Percentiles rank a stretch among this genome's conserved stretches.
phyloP scores from a whole-genome alignment of 2,888 invertebrate genomes.

The Venusia cambrica region DNA sequence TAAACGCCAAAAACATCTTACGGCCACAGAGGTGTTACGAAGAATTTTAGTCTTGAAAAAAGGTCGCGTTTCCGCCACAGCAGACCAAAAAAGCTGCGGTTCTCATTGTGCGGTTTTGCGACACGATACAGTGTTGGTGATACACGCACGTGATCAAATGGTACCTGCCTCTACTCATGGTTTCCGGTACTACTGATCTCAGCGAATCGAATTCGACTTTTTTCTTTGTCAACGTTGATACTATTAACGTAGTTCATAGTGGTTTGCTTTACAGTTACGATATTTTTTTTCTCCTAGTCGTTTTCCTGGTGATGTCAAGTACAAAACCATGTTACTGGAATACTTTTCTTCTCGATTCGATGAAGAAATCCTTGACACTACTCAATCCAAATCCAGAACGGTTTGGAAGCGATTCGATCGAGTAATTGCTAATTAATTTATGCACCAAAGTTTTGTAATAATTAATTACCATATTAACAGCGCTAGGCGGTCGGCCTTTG shows the following conservation, averaged over 20 bases:
- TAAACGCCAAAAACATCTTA: no score
- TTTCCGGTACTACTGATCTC: no score
- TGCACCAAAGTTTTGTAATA: slow-evolving; percentile 70
- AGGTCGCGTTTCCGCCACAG: slow-evolving; percentile 53
- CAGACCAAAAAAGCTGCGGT: slow-evolving; percentile 56
- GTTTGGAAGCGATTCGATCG: slow-evolving; percentile 28
- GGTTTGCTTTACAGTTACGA: no score
- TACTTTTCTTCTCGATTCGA: no score
- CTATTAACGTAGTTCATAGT: no score
- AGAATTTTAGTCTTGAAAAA: slow-evolving; percentile 57
- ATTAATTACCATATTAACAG: slow-evolving; percentile 78
- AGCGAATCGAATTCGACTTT: no score
- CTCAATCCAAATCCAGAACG: slow-evolving; percentile 2
- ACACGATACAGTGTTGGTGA: slow-evolving; percentile 34
- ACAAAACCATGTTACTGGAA: no score
- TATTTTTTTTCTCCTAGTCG: no score
- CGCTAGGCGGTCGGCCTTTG: slow-evolving; percentile 69
- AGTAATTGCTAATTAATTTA: slow-evolving; percentile 67
- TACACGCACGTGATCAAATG: slow-evolving; percentile 63
- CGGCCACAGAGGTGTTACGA: slow-evolving; percentile 65
- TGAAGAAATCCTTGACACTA: no score
- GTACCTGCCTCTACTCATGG: slow-evolving; percentile 20
- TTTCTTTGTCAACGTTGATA: no score
- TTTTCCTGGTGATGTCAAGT: no score
- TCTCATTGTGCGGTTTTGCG: slow-evolving; percentile 59